Evolutionary conservation across 2,797 vertebrate species (phyloP).

Genomic region (Coracias cyanogaster): DNA sequence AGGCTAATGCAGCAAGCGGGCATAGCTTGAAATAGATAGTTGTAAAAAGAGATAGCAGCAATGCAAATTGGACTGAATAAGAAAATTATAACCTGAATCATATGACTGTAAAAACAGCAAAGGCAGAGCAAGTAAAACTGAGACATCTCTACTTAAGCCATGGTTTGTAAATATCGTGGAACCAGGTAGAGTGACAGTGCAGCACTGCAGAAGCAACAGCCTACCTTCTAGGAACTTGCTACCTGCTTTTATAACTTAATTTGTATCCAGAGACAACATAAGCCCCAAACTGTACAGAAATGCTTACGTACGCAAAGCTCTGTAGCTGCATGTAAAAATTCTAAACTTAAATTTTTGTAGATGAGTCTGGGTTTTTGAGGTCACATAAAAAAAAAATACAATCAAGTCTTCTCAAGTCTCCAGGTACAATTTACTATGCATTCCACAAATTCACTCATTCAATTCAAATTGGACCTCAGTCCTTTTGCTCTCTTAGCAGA

Average conservation of each 20-base stretch:
- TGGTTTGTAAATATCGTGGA: neutral
- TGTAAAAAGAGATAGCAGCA: constrained; percentile 43
- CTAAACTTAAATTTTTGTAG: neutral
- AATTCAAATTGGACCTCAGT: constrained; percentile 7
- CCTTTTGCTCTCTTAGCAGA: neutral
- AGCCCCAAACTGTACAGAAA: neutral
- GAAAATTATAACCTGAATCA: constrained; percentile 29
- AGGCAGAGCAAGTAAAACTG: neutral
- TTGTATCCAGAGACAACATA: neutral
- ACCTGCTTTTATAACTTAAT: neutral
- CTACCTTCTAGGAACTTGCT: neutral
- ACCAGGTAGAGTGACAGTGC: neutral
- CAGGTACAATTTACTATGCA: neutral
- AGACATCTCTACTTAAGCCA: neutral
- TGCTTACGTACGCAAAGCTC: neutral
- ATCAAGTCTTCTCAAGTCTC: neutral
- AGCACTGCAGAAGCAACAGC: neutral
- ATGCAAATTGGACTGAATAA: constrained; percentile 57
- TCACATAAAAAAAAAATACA: neutral
- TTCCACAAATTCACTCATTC: neutral
- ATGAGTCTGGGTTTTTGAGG: neutral
- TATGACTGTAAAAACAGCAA: constrained; percentile 47
- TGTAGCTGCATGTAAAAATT: neutral
- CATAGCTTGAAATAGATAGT: constrained; percentile 16
- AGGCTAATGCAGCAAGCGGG: neutral